Base-by-base conservation (phyloP, 2,113 vertebrate genomes). In the Spilogale gracilis region DNA sequence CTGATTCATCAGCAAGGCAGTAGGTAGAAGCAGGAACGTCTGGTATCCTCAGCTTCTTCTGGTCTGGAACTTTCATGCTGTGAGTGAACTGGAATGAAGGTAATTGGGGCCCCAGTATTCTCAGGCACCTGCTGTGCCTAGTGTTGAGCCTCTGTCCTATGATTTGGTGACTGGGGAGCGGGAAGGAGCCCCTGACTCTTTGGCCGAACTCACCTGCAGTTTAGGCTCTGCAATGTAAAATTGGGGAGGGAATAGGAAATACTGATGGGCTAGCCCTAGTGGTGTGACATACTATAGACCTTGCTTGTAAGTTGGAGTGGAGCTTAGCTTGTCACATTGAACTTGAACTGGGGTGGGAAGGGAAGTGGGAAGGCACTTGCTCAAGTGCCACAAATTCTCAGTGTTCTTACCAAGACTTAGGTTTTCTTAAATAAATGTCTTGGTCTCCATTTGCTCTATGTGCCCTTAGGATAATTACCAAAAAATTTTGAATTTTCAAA, bases 391-490 rank as follows among this genome's bases (percentile, higher is more conserved):
- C 8, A 67, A 71, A 80, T 86, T 97, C 38, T 61, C 25, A 56
- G 9, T 65, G 9, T 90, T 82, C 45, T 95, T 91, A 73, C 48
- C n/a, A 92, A 84, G 8, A 96, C 83, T 56, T 60, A 86, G 69
- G 32, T 65, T 83, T 90, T 79, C 6, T 96, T 43, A 23, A 87
- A 65, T 32, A 71, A 58, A 58, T 16, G 32, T 69, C 67, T 69
- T 38, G 6, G 58, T 88, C 27, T 45, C 45, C 16, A 76, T 89
- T 82, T 81, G 61, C 32, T 61, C 1, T 67, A 78, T 43, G 38
- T 43, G 38, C 45, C n/a, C 54, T 67, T 56, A 45, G 52, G 48
- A 32, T 30, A 97, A 56, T 60, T 92, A 63, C 5, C 93, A 93
- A 95, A 11, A 30, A 63, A 65, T 6, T 17, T 18, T 17, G 27